Percentiles rank a stretch among this genome's conserved stretches.
Evolutionary conservation across 2,113 vertebrate genomes (phyloP).

Genomic region (Indicator indicator): DNA sequence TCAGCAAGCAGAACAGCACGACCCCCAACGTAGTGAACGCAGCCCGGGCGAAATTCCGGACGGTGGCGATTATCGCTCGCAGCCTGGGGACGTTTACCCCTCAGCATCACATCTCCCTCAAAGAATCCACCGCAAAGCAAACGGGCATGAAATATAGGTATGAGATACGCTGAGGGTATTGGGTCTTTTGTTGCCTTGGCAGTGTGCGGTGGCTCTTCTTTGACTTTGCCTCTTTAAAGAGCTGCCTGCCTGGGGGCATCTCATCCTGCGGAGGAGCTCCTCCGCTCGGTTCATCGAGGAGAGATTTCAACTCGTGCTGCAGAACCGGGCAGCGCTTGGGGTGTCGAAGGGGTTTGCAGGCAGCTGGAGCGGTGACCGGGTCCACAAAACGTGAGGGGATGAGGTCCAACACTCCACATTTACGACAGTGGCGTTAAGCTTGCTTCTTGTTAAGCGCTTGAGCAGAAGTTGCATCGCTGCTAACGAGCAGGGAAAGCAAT

Average conservation of each 20-base stretch:
- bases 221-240: neutral
- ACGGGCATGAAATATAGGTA: constrained; percentile 99
- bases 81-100: constrained; percentile 96
- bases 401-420: neutral
- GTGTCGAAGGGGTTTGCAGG: neutral
- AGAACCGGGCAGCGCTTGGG: neutral
- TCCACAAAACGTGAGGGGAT: too few species aligned
- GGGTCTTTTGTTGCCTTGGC: neutral
- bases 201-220: neutral
- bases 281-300: too few species aligned
- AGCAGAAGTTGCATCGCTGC: neutral
- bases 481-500: neutral
- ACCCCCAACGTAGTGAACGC: constrained; percentile 94
- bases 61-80: constrained; percentile 96
- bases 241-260: constrained; percentile 16
- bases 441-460: neutral
- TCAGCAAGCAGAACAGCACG: constrained; percentile 89
- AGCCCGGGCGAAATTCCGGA: constrained; percentile 94
- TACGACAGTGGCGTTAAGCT: neutral
- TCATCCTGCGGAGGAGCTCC: neutral
- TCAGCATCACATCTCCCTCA: constrained; percentile 96
- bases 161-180: constrained; percentile 83
- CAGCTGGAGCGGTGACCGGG: neutral
- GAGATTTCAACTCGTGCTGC: neutral
- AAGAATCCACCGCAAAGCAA: constrained; percentile 97